A percentile compares a stretch with the other conserved stretches of the same genome.
phyloP scores from a whole-genome alignment of 2,113 vertebrate genomes.

The Mohoua ochrocephala region DNA sequence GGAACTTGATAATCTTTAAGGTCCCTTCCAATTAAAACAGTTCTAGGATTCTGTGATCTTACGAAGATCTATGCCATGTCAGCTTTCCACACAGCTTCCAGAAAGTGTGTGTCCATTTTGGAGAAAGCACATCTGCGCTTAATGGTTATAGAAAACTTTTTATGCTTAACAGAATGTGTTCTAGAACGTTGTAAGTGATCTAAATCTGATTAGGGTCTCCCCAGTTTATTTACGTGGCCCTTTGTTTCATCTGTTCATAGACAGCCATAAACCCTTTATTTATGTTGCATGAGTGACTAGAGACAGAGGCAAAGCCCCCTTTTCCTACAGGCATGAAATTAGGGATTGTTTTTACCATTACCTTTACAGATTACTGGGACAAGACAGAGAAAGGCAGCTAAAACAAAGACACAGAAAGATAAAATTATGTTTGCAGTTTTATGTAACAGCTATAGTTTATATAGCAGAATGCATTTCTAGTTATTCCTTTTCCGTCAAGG shows the following conservation, averaged over 20 bases:
- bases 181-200: neutral
- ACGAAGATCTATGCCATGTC: neutral
- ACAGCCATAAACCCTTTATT: neutral
- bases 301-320: neutral
- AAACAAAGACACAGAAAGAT: neutral
- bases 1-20: neutral
- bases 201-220: neutral
- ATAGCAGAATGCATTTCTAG: neutral
- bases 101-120: neutral
- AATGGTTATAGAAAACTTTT: neutral
- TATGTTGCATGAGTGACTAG: neutral
- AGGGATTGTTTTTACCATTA: neutral
- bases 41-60: neutral
- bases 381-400: neutral
- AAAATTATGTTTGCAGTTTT: neutral
- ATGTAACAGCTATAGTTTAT: neutral
- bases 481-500: neutral
- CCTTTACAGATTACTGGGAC: neutral
- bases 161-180: neutral
- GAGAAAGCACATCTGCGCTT: neutral
- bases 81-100: neutral
- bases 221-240: neutral
- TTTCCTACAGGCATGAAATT: neutral
- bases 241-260: constrained; percentile 14
- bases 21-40: neutral